Evolutionary conservation across 2,888 invertebrate species (phyloP).

Genomic region (Petrophora chlorosata): DNA sequence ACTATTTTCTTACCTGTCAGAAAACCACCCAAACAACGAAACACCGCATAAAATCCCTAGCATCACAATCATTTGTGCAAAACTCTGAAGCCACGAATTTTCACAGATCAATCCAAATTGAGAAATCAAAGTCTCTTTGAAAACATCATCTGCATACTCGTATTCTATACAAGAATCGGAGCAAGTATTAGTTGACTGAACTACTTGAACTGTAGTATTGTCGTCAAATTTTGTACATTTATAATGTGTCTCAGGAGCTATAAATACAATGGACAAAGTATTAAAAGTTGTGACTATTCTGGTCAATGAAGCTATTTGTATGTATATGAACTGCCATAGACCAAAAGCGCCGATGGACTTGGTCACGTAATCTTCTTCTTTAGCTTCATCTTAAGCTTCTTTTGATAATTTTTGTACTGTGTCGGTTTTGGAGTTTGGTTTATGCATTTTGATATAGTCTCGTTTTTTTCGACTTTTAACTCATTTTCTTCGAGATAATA

Average conservation of each 20-base stretch:
- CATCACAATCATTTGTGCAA: constrained; percentile 57
- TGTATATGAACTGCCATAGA: constrained; percentile 49
- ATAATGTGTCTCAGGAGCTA: constrained; percentile 55
- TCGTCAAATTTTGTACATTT: constrained; percentile 45
- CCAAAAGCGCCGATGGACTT: constrained; percentile 59
- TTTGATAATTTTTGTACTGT: constrained; percentile 5
- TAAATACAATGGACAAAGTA: constrained; percentile 49
- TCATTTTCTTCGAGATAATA: too few species aligned
- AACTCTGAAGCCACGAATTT: constrained; percentile 56
- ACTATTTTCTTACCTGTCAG: constrained; percentile 58
- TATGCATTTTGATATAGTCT: too few species aligned
- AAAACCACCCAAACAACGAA: constrained; percentile 58
- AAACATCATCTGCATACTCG: constrained; percentile 43
- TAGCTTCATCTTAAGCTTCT: constrained; percentile 13
- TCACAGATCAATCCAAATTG: constrained; percentile 58
- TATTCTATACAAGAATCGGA: constrained; percentile 56
- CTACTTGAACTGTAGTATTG: constrained; percentile 35
- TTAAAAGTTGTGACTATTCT: constrained; percentile 54
- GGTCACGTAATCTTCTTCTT: constrained; percentile 56
- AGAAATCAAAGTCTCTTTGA: constrained; percentile 50
- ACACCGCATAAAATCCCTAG: constrained; percentile 56
- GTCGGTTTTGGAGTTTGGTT: background rate
- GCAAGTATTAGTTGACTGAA: constrained; percentile 53
- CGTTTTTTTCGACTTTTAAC: too few species aligned
- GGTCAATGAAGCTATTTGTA: constrained; percentile 35